Conservation (phyloP, 2,888 invertebrate species). For the Cheilosia scutellata region DNA sequence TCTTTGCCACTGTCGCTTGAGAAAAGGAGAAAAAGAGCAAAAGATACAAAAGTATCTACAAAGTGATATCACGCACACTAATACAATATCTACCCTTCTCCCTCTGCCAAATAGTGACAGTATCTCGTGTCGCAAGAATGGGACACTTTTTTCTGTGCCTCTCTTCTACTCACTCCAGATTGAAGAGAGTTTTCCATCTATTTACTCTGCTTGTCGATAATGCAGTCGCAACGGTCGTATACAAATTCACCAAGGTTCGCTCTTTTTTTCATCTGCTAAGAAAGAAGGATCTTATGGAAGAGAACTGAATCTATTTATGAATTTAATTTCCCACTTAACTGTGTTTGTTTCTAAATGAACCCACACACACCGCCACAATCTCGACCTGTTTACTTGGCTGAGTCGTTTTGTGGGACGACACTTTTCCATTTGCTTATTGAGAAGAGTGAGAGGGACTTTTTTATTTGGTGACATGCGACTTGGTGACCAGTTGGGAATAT, state of each 20-base stretch:
- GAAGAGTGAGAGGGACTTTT: conserved; percentile 75
- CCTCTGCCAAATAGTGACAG: background rate
- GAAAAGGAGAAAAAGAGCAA: conserved; percentile 45
- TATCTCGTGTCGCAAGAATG: conserved; percentile 30
- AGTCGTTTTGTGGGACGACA: conserved; percentile 74
- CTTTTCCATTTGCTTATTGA: conserved; percentile 66
- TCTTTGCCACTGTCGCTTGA: conserved; percentile 13
- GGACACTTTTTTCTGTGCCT: conserved; percentile 56
- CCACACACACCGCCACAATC: background rate
- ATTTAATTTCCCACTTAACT: background rate
- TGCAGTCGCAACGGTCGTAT: background rate
- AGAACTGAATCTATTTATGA: background rate
- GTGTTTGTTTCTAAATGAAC: conserved; percentile 6
- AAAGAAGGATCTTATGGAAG: conserved; percentile 1
- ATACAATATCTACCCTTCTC: background rate
- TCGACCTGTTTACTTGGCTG: conserved; percentile 44
- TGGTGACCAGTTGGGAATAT: conserved; percentile 78
- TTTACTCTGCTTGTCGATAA: conserved; percentile 39
- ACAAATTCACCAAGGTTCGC: conserved; percentile 53
- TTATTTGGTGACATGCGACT: conserved; percentile 78
- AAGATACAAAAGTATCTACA: conserved; percentile 69
- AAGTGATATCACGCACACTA: conserved; percentile 15
- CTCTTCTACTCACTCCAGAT: background rate
- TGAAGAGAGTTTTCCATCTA: conserved; percentile 50
- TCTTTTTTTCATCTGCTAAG: background rate